These are phyloP conservation scores for Melanaphis sacchari DNA, from an alignment of 1,140 invertebrate species.

Conservation along the genomic window DNA sequence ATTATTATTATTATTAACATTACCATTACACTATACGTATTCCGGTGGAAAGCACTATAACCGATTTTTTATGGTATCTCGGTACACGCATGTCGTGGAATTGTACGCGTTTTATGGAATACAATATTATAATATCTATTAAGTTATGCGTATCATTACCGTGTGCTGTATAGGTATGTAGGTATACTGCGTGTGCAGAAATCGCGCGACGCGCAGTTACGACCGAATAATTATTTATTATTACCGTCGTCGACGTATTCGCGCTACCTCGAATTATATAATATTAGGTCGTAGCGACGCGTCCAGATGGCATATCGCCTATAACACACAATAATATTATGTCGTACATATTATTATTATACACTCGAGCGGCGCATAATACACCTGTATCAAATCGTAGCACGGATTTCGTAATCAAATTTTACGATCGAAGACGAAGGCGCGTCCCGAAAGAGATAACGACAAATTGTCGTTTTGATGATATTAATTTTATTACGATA, in stretches of 20 bases:
- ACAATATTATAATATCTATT: neutral
- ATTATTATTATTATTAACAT: neutral
- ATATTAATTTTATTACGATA: constrained; percentile 13
- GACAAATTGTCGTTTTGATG: neutral
- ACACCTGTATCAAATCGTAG: neutral
- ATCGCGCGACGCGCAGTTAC: neutral
- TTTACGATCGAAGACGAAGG: neutral
- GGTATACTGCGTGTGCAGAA: no score
- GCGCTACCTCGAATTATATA: neutral
- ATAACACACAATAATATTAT: no score
- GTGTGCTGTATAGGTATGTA: no score
- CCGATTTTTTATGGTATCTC: neutral
- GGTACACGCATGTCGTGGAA: neutral
- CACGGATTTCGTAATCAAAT: constrained; percentile 25
- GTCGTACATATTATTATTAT: no score
- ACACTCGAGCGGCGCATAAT: no score
- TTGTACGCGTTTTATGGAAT: neutral
- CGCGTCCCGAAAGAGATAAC: neutral
- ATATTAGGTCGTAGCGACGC: neutral
- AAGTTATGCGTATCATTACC: no score
- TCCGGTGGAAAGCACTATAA: neutral
- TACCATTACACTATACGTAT: no score
- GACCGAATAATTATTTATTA: neutral
- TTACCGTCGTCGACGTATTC: neutral
- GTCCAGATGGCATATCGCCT: neutral